Conservation (phyloP, 2,113 vertebrate species). For the Grammomys dolichurus region DNA sequence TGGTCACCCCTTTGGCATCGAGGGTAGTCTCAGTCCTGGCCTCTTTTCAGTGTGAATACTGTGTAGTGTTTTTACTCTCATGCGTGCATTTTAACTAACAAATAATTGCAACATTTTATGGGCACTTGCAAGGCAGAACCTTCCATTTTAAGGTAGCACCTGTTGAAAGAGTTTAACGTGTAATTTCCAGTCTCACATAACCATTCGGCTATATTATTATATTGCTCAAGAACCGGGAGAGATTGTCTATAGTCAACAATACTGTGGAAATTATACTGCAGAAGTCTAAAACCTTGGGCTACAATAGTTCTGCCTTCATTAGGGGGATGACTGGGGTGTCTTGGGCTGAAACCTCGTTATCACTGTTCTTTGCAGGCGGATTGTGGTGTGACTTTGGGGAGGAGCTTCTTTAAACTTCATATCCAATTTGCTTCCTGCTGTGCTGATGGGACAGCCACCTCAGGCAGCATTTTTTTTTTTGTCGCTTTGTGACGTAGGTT, state of each 20-base stretch:
- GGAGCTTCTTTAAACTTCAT: background rate
- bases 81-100: background rate
- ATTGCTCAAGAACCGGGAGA: background rate
- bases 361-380: background rate
- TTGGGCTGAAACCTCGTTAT: background rate
- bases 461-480: background rate
- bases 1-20: background rate
- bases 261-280: background rate
- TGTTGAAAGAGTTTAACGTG: constrained; percentile 47
- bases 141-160: constrained; percentile 44
- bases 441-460: background rate
- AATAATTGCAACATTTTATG: constrained; percentile 33
- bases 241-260: background rate
- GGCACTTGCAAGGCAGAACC: background rate
- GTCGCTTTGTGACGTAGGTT: background rate
- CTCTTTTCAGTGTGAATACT: background rate
- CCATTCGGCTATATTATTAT: background rate
- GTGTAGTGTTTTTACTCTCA: background rate
- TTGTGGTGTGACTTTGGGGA: background rate
- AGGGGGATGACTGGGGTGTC: background rate
- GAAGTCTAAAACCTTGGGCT: background rate
- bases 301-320: background rate
- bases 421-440: background rate
- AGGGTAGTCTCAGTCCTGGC: background rate
- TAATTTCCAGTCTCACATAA: constrained; percentile 1